These are phyloP conservation scores for Hydropsyche tenuis DNA, from an alignment of 1,140 invertebrate genomes.

Conservation along the genomic window DNA sequence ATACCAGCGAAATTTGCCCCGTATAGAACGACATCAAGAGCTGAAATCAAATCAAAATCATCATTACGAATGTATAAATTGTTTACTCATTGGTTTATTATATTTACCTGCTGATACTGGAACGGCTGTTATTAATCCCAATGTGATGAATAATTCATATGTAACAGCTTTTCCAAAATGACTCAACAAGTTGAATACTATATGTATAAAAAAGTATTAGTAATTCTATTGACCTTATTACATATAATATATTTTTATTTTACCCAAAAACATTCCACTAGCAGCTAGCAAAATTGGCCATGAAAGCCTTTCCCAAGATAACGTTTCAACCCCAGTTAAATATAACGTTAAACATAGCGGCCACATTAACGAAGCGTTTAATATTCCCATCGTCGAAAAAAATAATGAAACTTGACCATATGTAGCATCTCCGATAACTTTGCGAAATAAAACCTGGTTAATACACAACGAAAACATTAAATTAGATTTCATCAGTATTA, in stretches of 20 bases:
- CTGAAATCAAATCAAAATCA: conserved; percentile 58
- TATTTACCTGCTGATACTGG: conserved; percentile 87
- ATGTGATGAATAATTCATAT: conserved; percentile 91
- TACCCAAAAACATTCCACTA: conserved; percentile 79
- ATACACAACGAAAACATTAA: not conserved
- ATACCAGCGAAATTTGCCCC: conserved; percentile 87
- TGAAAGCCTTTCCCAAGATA: conserved; percentile 79
- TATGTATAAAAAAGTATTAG: conserved; percentile 56
- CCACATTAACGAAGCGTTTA: conserved; percentile 86
- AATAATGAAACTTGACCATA: conserved; percentile 87
- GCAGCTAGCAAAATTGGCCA: conserved; percentile 81
- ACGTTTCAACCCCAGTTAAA: conserved; percentile 81
- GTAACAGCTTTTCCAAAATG: conserved; percentile 91
- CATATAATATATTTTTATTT: conserved; percentile 52
- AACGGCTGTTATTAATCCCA: conserved; percentile 89
- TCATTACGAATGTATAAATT: not conserved
- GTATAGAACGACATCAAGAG: conserved; percentile 85
- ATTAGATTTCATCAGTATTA: not conserved
- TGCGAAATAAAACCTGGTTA: conserved; percentile 88
- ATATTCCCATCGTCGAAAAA: conserved; percentile 83
- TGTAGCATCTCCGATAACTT: conserved; percentile 88
- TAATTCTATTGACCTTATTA: not conserved
- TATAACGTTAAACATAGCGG: conserved; percentile 84
- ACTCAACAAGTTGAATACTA: conserved; percentile 88
- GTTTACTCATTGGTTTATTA: not conserved